phyloP scores from a whole-genome alignment of 2,113 vertebrate genomes.

The Sceloporus tristichus region DNA sequence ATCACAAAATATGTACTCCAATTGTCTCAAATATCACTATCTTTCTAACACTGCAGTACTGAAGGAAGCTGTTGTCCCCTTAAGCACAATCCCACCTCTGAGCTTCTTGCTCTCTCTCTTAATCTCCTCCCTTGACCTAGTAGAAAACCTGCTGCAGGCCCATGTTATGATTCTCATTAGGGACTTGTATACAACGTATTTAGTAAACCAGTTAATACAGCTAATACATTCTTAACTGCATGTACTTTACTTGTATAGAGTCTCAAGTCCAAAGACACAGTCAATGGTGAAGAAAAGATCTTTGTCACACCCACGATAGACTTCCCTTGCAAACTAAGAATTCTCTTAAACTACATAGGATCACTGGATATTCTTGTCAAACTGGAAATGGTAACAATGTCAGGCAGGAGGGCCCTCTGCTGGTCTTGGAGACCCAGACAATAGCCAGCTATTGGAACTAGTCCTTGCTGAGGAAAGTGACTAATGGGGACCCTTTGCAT shows the following conservation, averaged over 20 bases:
- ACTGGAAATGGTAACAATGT: background rate
- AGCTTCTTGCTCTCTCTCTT: background rate
- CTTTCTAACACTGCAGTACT: conserved; percentile 12
- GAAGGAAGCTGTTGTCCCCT: background rate
- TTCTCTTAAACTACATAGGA: background rate
- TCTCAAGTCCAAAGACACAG: no score
- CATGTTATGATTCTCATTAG: background rate
- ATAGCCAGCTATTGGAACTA: background rate
- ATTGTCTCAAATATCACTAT: conserved; percentile 17
- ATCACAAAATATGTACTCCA: conserved; percentile 10
- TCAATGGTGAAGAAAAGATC: no score
- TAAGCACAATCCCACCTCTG: background rate
- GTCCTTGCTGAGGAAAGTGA: background rate
- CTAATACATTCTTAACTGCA: no score
- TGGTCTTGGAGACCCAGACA: background rate
- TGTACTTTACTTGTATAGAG: no score
- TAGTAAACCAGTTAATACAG: background rate
- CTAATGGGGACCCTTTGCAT: no score
- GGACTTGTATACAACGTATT: background rate
- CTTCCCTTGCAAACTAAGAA: background rate
- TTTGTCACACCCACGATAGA: no score
- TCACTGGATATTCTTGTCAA: background rate
- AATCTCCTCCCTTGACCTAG: background rate
- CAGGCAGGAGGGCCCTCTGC: background rate
- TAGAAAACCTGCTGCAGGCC: background rate